Conservation (phyloP, 2,888 invertebrate species). For the Drosophila ezoana region DNA sequence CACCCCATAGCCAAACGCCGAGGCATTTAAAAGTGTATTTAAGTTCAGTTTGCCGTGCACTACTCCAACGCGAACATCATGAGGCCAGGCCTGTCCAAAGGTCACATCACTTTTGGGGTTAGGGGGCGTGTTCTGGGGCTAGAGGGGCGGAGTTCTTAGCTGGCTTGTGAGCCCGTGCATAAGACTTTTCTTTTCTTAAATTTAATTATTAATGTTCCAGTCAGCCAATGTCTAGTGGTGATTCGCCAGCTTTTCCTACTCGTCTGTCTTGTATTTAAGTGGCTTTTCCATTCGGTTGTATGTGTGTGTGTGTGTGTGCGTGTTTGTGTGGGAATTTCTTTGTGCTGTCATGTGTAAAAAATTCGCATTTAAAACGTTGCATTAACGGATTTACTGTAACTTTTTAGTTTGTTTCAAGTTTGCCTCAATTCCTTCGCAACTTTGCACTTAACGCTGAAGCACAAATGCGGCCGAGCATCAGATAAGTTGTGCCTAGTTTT, state of each 20-base stretch:
- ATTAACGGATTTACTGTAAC: slow-evolving; percentile 51
- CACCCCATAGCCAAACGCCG: slow-evolving; percentile 19
- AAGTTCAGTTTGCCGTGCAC: slow-evolving; percentile 62
- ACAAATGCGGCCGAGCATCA: background rate
- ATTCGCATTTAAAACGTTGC: slow-evolving; percentile 51
- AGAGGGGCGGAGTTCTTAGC: slow-evolving; percentile 1
- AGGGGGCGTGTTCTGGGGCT: background rate
- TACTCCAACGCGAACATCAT: slow-evolving; percentile 48
- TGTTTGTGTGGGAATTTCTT: slow-evolving; percentile 32
- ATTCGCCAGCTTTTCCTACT: slow-evolving; percentile 39
- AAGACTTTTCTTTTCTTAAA: slow-evolving; percentile 64
- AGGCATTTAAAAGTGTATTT: slow-evolving; percentile 74
- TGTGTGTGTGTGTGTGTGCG: slow-evolving; percentile 14
- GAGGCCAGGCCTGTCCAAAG: slow-evolving; percentile 13
- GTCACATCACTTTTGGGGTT: slow-evolving; percentile 25
- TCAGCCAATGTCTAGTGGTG: slow-evolving; percentile 61
- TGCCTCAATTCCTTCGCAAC: slow-evolving; percentile 11
- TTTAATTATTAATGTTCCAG: slow-evolving; percentile 75
- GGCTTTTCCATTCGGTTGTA: slow-evolving; percentile 20
- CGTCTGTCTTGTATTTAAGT: slow-evolving; percentile 40
- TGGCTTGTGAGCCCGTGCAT: slow-evolving; percentile 36
- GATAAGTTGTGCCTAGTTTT: slow-evolving; percentile 75
- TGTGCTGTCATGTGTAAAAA: slow-evolving; percentile 50
- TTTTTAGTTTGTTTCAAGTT: slow-evolving; percentile 34
- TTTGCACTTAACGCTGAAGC: slow-evolving; percentile 2